These are phyloP conservation scores for Pangasianodon gigas DNA, from an alignment of 2,113 vertebrate genomes.

Conservation along the genomic window DNA sequence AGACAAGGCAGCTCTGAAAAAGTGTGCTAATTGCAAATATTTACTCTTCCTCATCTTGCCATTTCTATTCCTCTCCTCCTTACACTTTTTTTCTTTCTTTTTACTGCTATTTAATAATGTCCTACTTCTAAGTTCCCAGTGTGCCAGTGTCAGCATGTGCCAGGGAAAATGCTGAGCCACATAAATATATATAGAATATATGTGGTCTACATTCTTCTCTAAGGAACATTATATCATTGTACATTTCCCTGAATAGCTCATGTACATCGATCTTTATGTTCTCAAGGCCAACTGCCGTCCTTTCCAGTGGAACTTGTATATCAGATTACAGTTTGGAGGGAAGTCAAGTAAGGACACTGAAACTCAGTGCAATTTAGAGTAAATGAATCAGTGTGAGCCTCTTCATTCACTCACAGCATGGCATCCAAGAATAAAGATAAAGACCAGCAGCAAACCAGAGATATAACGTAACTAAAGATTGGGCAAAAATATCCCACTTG, in stretches of 20 bases:
- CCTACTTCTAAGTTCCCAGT: constrained; percentile 6
- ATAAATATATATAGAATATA: constrained; percentile 9
- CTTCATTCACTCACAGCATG: neutral
- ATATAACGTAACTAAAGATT: neutral
- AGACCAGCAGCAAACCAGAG: neutral
- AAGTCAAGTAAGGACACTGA: constrained; percentile 30
- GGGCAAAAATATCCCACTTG: neutral
- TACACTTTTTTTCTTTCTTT: neutral
- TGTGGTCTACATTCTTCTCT: constrained; percentile 14
- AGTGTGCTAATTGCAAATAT: constrained; percentile 4
- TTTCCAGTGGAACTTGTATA: constrained; percentile 22
- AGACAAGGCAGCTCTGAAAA: neutral
- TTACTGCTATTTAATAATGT: constrained; percentile 9
- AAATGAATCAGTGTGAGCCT: neutral
- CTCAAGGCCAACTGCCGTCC: constrained; percentile 23
- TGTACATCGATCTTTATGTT: constrained; percentile 34
- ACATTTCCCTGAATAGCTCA: constrained; percentile 35
- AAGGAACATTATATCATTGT: constrained; percentile 20
- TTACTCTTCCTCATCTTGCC: neutral
- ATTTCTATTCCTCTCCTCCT: neutral
- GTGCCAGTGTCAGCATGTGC: constrained; percentile 21
- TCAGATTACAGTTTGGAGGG: constrained; percentile 35
- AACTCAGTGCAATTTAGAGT: neutral
- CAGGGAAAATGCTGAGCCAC: neutral
- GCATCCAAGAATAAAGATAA: neutral